Evolutionary conservation across 2,113 vertebrate genomes (phyloP).

Genomic region (Anarhynchus alexandrinus): DNA sequence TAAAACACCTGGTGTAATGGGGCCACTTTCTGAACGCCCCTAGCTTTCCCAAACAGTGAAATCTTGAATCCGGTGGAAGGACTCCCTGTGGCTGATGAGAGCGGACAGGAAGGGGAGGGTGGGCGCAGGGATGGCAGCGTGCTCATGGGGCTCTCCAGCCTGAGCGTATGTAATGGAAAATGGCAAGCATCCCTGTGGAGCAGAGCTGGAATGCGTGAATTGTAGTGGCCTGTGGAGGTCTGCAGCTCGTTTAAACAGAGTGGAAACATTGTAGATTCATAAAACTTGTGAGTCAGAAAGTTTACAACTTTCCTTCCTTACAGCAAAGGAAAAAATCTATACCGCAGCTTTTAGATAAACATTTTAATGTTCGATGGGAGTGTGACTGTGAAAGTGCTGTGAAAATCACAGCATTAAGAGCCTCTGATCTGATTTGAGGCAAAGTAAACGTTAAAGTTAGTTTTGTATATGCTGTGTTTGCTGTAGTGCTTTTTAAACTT

Average conservation of each 20-base stretch:
- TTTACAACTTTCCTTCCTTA: conserved; percentile 23
- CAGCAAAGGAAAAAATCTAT: not conserved
- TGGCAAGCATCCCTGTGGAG: not conserved
- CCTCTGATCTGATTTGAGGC: not conserved
- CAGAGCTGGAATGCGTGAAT: not conserved
- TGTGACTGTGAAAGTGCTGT: not conserved
- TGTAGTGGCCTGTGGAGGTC: conserved; percentile 16
- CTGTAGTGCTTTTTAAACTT: not conserved
- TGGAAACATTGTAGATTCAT: conserved; percentile 28
- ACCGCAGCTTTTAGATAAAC: conserved; percentile 9
- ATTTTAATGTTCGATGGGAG: not conserved
- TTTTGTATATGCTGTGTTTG: not conserved
- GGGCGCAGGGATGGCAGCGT: not conserved
- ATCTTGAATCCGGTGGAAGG: not conserved
- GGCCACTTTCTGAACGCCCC: rapidly evolving
- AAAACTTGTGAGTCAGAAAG: conserved; percentile 24
- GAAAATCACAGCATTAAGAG: not conserved
- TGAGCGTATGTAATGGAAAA: conserved; percentile 49
- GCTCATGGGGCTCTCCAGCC: not conserved
- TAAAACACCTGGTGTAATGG: conserved; percentile 17
- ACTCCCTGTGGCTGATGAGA: not conserved
- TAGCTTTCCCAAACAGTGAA: not conserved
- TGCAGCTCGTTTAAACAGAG: conserved; percentile 12
- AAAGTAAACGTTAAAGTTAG: not conserved
- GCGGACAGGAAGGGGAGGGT: not conserved